phyloP scores from a whole-genome alignment of 2,113 vertebrate species.

The Zosterops japonicus region DNA sequence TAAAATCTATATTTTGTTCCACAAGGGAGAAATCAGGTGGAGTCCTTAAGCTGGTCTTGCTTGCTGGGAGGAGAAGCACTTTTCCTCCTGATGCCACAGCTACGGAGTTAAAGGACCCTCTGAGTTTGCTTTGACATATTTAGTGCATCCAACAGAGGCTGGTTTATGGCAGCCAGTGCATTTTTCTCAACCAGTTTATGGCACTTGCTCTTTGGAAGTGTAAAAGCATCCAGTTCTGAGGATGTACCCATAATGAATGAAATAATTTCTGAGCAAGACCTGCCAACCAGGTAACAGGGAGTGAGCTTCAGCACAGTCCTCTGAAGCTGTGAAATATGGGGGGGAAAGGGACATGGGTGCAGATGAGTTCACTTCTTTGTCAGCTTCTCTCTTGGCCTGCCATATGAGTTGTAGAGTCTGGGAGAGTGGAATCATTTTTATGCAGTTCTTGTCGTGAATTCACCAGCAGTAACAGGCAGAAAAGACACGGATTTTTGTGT shows the following conservation, averaged over 20 bases:
- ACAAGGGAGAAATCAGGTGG: conserved; percentile 56
- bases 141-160: conserved; percentile 21
- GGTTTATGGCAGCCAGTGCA: conserved; percentile 5
- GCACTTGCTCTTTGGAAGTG: neutral
- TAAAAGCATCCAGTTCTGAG: neutral
- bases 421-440: neutral
- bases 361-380: conserved; percentile 24
- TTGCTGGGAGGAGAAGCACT: neutral
- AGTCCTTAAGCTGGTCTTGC: conserved; percentile 47
- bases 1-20: conserved; percentile 66
- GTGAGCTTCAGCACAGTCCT: neutral
- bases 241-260: conserved; percentile 7
- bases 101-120: conserved; percentile 18
- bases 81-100: neutral
- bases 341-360: neutral
- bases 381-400: neutral
- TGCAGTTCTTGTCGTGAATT: conserved; percentile 16
- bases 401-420: neutral
- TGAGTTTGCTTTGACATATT: conserved; percentile 57
- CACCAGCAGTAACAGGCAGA: conserved; percentile 6
- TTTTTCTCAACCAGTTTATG: conserved; percentile 38
- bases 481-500: conserved; percentile 38
- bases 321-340: neutral
- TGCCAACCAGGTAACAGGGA: conserved; percentile 35
- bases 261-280: conserved; percentile 8